Evolutionary conservation across 2,797 vertebrate species (phyloP).

Genomic region (Enteromius unitaeniatus): DNA sequence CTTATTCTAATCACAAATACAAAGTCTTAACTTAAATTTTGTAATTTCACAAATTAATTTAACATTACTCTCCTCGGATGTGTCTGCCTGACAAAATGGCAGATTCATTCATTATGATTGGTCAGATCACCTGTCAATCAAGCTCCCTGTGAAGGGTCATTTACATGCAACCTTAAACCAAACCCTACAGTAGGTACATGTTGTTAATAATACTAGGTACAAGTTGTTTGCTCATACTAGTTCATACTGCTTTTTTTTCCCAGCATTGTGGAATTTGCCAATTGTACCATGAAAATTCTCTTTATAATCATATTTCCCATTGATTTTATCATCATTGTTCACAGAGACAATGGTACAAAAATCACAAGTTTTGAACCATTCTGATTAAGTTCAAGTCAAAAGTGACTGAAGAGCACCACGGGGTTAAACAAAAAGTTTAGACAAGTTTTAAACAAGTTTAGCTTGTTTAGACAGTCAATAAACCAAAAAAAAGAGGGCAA

Average conservation of each 20-base stretch:
- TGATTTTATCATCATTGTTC: too few species aligned
- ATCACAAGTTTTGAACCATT: background rate
- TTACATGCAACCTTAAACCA: background rate
- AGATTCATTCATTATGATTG: background rate
- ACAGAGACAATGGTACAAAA: background rate
- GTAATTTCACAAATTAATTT: background rate
- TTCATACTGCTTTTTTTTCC: background rate
- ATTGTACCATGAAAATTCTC: background rate
- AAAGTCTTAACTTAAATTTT: background rate
- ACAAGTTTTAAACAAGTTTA: too few species aligned
- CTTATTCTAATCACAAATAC: background rate
- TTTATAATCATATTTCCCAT: background rate
- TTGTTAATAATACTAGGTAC: background rate
- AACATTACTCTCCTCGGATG: background rate
- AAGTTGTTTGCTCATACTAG: background rate
- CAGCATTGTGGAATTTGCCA: background rate
- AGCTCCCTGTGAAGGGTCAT: background rate
- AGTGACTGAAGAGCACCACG: background rate
- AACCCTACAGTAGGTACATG: background rate
- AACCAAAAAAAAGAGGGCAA: background rate
- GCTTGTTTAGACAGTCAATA: background rate
- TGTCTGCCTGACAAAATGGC: background rate
- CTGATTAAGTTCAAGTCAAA: background rate
- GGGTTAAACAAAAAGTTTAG: background rate
- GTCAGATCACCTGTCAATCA: background rate